Evolutionary conservation across 2,888 invertebrate genomes (phyloP).

Genomic region (Cryptus viduatorius): DNA sequence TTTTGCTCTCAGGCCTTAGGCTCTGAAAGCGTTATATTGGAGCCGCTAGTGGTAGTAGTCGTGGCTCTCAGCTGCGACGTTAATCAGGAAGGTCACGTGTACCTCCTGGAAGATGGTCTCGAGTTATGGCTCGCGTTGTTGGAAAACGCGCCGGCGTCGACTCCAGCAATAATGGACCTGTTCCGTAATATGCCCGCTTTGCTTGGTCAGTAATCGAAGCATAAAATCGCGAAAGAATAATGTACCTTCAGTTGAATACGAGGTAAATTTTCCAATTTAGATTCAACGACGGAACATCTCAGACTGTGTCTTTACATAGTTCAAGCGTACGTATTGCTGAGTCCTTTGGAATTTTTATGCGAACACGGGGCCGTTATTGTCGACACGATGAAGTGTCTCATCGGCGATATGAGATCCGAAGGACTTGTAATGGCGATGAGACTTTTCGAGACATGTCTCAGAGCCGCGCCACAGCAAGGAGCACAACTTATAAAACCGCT

Average conservation of each 20-base stretch:
- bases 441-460: conserved; percentile 91
- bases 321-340: conserved; percentile 92
- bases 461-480: conserved; percentile 91
- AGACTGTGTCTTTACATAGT: conserved; percentile 92
- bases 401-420: conserved; percentile 92
- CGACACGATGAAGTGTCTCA: conserved; percentile 89
- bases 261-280: conserved; percentile 84
- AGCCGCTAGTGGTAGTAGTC: conserved; percentile 87
- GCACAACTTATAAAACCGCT: conserved; percentile 90
- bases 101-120: conserved; percentile 96
- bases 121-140: conserved; percentile 95
- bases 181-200: conserved; percentile 91
- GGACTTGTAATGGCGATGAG: conserved; percentile 91
- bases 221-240: conserved; percentile 17
- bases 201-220: conserved; percentile 86
- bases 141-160: conserved; percentile 90
- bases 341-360: conserved; percentile 91
- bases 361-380: conserved; percentile 91
- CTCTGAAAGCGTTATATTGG: conserved; percentile 85
- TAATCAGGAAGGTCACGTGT: conserved; percentile 93
- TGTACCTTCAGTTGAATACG: not conserved
- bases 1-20: conserved; percentile 84
- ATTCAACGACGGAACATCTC: conserved; percentile 93
- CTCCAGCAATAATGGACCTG: conserved; percentile 89
- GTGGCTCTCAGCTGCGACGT: conserved; percentile 92